Conservation (phyloP, 2,888 invertebrate genomes). For the Tryphoninae sp. region DNA sequence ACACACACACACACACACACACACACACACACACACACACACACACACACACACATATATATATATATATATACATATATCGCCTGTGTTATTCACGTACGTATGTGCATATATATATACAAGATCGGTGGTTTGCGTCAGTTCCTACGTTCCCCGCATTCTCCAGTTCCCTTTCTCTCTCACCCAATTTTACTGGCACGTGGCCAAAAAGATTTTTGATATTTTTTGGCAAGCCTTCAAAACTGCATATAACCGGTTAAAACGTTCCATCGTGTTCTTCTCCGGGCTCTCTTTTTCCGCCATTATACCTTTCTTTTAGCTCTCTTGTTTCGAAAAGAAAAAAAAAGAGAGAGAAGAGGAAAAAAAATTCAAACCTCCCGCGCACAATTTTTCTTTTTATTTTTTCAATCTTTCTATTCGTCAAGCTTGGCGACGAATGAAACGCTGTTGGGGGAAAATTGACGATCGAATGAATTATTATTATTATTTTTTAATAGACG, state of each 20-base stretch:
- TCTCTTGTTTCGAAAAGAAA: constrained; percentile 1
- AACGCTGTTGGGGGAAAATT: background rate
- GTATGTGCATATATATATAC: constrained; percentile 45
- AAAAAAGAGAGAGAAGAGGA: constrained; percentile 1
- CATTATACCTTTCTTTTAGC: constrained; percentile 53
- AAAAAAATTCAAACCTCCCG: constrained; percentile 1
- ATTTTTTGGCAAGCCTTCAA: constrained; percentile 78
- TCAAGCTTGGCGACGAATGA: background rate
- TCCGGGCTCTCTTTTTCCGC: constrained; percentile 52
- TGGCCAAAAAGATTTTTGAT: constrained; percentile 77
- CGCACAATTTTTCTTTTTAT: constrained; percentile 27
- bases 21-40: constrained; percentile 13
- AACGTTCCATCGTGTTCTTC: constrained; percentile 74
- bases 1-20: no score
- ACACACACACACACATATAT: constrained; percentile 44
- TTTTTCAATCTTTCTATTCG: constrained; percentile 47
- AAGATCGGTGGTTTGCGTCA: constrained; percentile 71
- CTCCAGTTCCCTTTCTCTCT: constrained; percentile 35
- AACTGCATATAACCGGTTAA: constrained; percentile 74
- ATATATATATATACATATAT: no score
- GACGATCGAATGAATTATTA: constrained; percentile 19
- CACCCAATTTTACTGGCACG: constrained; percentile 66
- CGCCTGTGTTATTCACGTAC: constrained; percentile 37
- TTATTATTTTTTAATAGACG: background rate
- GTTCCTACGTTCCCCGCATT: constrained; percentile 48